Percentiles rank a stretch among this genome's conserved stretches.
phyloP scores from a whole-genome alignment of 2,113 vertebrate species.

The Dicaeum eximium region DNA sequence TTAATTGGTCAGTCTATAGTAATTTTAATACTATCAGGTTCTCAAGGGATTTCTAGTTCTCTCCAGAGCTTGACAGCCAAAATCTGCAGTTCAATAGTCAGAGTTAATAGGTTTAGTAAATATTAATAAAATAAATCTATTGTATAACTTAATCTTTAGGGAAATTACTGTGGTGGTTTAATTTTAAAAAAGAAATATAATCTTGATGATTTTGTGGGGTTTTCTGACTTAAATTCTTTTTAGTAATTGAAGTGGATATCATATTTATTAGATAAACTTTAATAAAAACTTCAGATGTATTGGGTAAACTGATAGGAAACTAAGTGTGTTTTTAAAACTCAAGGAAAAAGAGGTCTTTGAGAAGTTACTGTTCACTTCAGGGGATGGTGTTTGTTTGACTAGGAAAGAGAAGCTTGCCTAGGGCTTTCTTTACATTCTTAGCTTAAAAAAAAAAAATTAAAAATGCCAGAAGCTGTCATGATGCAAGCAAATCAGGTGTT shows the following conservation, averaged over 20 bases:
- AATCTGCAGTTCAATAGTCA: neutral
- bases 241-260: slow-evolving; percentile 49
- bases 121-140: slow-evolving; percentile 55
- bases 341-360: neutral
- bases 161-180: slow-evolving; percentile 38
- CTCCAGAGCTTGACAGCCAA: neutral
- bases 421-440: slow-evolving; percentile 3
- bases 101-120: slow-evolving; percentile 57
- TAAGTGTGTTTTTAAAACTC: slow-evolving; percentile 2
- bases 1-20: neutral
- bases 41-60: neutral
- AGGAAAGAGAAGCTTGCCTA: neutral
- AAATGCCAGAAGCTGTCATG: neutral
- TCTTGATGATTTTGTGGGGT: slow-evolving; percentile 2
- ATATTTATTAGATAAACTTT: slow-evolving; percentile 55
- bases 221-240: slow-evolving; percentile 50
- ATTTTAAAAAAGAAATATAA: slow-evolving; percentile 37
- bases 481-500: neutral
- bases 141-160: slow-evolving; percentile 28
- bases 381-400: slow-evolving; percentile 20
- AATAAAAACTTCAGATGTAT: slow-evolving; percentile 30
- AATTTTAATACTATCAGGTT: neutral
- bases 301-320: slow-evolving; percentile 8
- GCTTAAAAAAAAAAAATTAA: neutral
- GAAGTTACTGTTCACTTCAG: neutral